These are phyloP conservation scores for Capreolus pygargus DNA, from an alignment of 2,113 vertebrate species.

Conservation along the genomic window DNA sequence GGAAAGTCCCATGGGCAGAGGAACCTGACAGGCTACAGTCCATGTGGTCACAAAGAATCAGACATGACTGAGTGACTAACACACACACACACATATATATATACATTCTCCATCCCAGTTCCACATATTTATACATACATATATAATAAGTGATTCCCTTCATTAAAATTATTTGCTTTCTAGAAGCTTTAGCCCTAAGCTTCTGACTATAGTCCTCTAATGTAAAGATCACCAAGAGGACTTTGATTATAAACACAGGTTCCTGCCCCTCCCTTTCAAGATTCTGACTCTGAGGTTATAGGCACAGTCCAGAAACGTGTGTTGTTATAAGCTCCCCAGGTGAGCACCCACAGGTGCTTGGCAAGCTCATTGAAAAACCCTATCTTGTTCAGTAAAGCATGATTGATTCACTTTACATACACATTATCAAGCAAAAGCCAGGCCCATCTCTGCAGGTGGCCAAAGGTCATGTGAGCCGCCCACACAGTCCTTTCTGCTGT, in stretches of 20 bases:
- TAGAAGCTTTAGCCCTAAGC: neutral
- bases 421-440: neutral
- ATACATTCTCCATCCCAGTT: neutral
- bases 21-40: neutral
- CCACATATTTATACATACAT: neutral
- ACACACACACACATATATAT: neutral
- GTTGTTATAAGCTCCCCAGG: neutral
- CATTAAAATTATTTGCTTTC: neutral
- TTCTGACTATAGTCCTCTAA: neutral
- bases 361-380: neutral
- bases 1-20: neutral
- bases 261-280: neutral
- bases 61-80: neutral
- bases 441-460: neutral
- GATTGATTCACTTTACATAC: neutral
- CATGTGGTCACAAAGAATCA: neutral
- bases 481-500: neutral
- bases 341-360: neutral
- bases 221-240: neutral
- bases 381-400: neutral
- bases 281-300: neutral
- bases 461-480: neutral
- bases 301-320: neutral
- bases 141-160: neutral
- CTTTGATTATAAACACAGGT: neutral